These are phyloP conservation scores for Oreochromis niloticus DNA, from an alignment of 2,113 vertebrate species.

Conservation along the genomic window DNA sequence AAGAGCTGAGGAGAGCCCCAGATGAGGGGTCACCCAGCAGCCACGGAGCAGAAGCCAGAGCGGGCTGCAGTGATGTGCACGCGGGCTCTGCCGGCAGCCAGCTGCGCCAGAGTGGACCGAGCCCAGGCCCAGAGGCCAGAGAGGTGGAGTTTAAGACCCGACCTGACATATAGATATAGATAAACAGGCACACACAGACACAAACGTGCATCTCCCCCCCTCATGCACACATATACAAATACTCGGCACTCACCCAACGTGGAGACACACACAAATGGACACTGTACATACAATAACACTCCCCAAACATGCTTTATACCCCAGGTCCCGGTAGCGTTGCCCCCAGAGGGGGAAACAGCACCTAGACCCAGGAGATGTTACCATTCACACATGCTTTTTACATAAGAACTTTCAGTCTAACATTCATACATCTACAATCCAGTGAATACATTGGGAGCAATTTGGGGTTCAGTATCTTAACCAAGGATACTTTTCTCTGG, in stretches of 20 bases:
- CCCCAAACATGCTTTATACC: background rate
- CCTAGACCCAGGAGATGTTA: background rate
- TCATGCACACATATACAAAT: background rate
- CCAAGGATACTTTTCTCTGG: background rate
- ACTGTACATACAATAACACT: background rate
- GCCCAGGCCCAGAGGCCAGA: background rate
- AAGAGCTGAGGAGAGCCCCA: background rate
- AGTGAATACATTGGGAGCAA: background rate
- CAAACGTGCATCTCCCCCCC: background rate
- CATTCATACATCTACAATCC: background rate
- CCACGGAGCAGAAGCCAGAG: background rate
- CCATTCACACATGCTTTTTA: background rate
- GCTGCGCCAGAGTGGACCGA: background rate
- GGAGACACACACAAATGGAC: background rate
- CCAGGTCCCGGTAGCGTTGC: background rate
- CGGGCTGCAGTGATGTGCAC: fast-evolving
- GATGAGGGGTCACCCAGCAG: background rate
- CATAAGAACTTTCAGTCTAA: background rate
- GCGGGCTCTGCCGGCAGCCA: background rate
- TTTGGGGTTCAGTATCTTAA: background rate
- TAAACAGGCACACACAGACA: background rate
- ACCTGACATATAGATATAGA: background rate
- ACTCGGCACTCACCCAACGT: background rate
- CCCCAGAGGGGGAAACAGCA: fast-evolving
- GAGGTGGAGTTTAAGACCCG: background rate